Evolutionary conservation across 30 jellyfish, hydroid and myxozoan species (phyloP), one percentile per base, ranked within the genome.

Genomic region (Chironex yamaguchii): DNA sequence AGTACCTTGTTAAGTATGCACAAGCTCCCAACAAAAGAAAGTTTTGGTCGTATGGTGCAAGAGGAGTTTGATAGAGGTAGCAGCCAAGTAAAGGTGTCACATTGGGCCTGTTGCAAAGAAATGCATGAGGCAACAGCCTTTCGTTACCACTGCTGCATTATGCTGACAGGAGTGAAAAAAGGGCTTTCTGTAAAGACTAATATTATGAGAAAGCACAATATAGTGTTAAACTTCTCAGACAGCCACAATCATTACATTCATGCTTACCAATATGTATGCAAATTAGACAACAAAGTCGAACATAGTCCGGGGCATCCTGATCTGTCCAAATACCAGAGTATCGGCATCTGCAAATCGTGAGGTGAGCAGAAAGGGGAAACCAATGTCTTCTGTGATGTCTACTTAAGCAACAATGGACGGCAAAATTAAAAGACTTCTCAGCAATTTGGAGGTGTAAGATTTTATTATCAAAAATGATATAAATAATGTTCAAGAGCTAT

Each of bases 231-330:
- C n/a, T 42, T 42, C n/a, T 42, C 62, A 9, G 62, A 42, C 62
- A 42, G 62, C n/a, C 62, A 42, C 62, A 42, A n/a, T 42, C 62
- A 42, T 42, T 42, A 42, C 62, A 42, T 42, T n/a, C n/a, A 42
- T 42, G 62, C 62, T 11, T 42, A 42, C n/a, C 62, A n/a, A 42
- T 42, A 42, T 42, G 62, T 42, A n/a, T 42, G 62, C 62, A 42
- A 42, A n/a, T 42, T n/a, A 42, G 62, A 42, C n/a, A 42, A 11
- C 11, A n/a, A 42, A 42, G 62, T 42, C n/a, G 62, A 11, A 42
- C 62, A 42, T n/a, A 42, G 62, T 42, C 62, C 62, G n/a, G 62
- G 62, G 11, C 62, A 42, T 42, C 62, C 62, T n/a, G 62, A 42
- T 42, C n/a, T 42, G 62, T 42, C 62, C n/a, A n/a, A 42, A 42